Conservation (phyloP, 2,797 vertebrate species). For the Anas bernieri region DNA sequence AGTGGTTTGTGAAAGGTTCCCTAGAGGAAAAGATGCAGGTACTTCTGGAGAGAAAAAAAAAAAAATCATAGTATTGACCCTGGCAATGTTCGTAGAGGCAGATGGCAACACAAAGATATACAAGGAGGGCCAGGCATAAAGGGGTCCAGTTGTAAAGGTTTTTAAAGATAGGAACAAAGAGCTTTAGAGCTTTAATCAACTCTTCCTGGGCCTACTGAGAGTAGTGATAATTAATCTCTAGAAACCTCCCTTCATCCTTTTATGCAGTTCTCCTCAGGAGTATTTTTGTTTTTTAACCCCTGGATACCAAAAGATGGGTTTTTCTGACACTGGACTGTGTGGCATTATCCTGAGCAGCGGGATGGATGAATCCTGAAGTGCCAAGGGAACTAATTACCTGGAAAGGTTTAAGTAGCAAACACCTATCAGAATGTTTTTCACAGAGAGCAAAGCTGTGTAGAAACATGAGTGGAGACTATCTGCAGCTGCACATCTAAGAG, state of each 20-base stretch:
- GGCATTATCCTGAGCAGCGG: slow-evolving; percentile 19
- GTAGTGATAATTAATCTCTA: slow-evolving; percentile 39
- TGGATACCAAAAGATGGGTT: background rate
- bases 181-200: background rate
- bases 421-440: background rate
- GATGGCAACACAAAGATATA: rapidly evolving
- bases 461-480: background rate
- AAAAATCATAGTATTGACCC: background rate
- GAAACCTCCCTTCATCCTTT: background rate
- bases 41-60: background rate
- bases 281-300: slow-evolving; percentile 1
- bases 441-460: background rate
- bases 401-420: slow-evolving; percentile 40
- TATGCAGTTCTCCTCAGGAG: background rate
- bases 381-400: slow-evolving; percentile 57
- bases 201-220: background rate
- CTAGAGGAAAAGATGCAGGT: background rate
- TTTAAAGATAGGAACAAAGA: background rate
- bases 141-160: background rate
- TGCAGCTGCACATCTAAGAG: background rate
- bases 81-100: background rate
- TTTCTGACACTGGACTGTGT: slow-evolving; percentile 7
- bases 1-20: background rate
- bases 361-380: background rate
- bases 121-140: background rate